Percentiles rank a stretch among this genome's conserved stretches.
These are phyloP conservation scores for Xylophagus ater DNA, from an alignment of 2,888 invertebrate genomes.

Conservation along the genomic window DNA sequence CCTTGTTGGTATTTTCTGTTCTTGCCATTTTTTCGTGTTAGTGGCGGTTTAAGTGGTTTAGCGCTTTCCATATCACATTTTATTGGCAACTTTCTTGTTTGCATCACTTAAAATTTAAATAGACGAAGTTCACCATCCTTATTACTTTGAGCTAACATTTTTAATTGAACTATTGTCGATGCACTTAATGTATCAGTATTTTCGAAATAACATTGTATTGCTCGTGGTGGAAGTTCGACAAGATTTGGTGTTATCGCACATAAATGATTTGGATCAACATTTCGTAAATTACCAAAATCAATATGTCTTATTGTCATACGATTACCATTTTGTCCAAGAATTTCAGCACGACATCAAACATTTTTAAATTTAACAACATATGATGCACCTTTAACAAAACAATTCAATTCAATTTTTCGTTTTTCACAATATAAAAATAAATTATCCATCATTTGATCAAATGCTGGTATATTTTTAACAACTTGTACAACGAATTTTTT, in stretches of 20 bases:
- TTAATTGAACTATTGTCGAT: slow-evolving; percentile 43
- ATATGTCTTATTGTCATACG: slow-evolving; percentile 69
- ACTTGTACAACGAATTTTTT: slow-evolving; percentile 64
- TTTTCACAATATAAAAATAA: slow-evolving; percentile 50
- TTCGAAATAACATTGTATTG: slow-evolving; percentile 58
- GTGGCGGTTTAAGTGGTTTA: no score
- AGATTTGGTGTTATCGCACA: slow-evolving; percentile 54
- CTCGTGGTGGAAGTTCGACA: slow-evolving; percentile 57
- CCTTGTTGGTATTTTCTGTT: no score
- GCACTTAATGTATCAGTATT: slow-evolving; percentile 29
- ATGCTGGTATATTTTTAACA: slow-evolving; percentile 46
- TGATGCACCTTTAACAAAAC: slow-evolving; percentile 48
- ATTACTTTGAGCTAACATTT: slow-evolving; percentile 61
- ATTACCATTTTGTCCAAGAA: slow-evolving; percentile 49
- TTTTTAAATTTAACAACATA: slow-evolving; percentile 71
- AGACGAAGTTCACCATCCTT: no score
- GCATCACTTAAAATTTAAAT: no score
- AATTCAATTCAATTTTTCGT: slow-evolving; percentile 39
- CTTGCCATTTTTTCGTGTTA: no score
- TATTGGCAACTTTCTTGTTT: no score
- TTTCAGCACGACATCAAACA: slow-evolving; percentile 84
- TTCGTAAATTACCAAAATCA: slow-evolving; percentile 91
- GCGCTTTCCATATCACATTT: no score
- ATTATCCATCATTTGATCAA: slow-evolving; percentile 56
- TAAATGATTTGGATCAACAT: slow-evolving; percentile 48